Evolutionary conservation across 2,888 invertebrate species (phyloP).

Genomic region (Dasysyrphus tricinctus): DNA sequence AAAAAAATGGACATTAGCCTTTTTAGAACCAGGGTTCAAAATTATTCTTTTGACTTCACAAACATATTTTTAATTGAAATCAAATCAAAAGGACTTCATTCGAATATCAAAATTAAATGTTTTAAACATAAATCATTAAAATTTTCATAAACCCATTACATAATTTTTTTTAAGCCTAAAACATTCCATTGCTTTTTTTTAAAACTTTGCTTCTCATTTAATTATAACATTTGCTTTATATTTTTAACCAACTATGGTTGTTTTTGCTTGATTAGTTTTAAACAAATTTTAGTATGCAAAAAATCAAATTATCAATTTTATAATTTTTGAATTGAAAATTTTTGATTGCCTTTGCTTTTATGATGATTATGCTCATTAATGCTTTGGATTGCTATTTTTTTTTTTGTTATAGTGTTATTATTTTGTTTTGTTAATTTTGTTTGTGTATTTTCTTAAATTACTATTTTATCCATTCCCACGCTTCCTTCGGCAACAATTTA

Average conservation of each 20-base stretch:
- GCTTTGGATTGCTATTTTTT: conserved; percentile 54
- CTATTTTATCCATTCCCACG: conserved; percentile 66
- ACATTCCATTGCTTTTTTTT: conserved; percentile 15
- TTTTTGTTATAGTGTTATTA: conserved; percentile 21
- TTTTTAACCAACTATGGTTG: conserved; percentile 11
- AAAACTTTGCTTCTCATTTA: conserved; percentile 7
- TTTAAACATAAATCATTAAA: neutral
- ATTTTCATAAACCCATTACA: conserved; percentile 1
- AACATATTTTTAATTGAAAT: neutral
- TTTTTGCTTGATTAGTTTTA: conserved; percentile 30
- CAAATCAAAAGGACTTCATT: neutral
- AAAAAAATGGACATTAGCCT: too few species aligned
- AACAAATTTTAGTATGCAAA: too few species aligned
- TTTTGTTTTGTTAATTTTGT: conserved; percentile 52
- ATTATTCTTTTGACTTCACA: neutral
- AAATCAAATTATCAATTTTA: neutral
- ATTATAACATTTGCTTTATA: conserved; percentile 6
- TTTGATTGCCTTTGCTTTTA: conserved; percentile 17
- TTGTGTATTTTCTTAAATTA: conserved; percentile 64
- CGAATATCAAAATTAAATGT: neutral
- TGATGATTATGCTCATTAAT: conserved; percentile 7
- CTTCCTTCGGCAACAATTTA: conserved; percentile 64
- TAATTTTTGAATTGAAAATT: neutral
- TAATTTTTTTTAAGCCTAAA: neutral
- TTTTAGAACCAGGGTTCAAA: too few species aligned